Evolutionary conservation across 2,797 vertebrate species (phyloP), one percentile per base, ranked within the genome.

Genomic region (Psittacula echo): DNA sequence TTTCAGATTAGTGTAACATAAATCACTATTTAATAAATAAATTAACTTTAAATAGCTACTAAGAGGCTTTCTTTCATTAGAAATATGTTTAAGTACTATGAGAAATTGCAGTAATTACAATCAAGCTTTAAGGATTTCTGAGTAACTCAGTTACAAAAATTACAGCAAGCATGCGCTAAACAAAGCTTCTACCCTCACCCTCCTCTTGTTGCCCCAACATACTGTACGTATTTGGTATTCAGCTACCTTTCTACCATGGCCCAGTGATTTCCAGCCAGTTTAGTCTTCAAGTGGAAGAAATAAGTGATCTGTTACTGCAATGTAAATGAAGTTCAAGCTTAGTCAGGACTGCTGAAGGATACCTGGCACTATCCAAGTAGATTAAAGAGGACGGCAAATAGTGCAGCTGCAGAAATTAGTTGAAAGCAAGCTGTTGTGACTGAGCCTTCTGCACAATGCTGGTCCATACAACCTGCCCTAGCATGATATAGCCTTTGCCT

Each of bases 21-120:
- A 90, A 78, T 85, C 1, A 9, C 62, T 83, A 68, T 73, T 89
- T 80, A 95, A 94, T 93, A 42, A 82, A 94, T 68, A 89, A 94
- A 95, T 76, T 66, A 11, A 67, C 84, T 95, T 93, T 87, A 89
- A 93, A 87, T 74, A 83, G 77, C 45, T 90, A 74, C 45, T 90
- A 75, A 84, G 47, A 89, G 11, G 24, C 90, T 89, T 87, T 89
- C 50, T 72, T 95, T 85, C 88, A 85, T 90, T 90, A 89, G 54
- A 96, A 96, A 92, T 90, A 89, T 48, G 60, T 89, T 96, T 88
- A 96, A 87, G 32, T 80, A 77, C 74, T 51, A 10, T 77, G 68
- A 96, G 81, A 95, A 97, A 97, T 94, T 87, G 39, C 56, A 72
- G 89, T 77, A 72, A 92, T 90, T 89, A 83, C 24, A 58, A 45